Conservation (phyloP, 1,140 invertebrate genomes). For the Conus betulinus region DNA sequence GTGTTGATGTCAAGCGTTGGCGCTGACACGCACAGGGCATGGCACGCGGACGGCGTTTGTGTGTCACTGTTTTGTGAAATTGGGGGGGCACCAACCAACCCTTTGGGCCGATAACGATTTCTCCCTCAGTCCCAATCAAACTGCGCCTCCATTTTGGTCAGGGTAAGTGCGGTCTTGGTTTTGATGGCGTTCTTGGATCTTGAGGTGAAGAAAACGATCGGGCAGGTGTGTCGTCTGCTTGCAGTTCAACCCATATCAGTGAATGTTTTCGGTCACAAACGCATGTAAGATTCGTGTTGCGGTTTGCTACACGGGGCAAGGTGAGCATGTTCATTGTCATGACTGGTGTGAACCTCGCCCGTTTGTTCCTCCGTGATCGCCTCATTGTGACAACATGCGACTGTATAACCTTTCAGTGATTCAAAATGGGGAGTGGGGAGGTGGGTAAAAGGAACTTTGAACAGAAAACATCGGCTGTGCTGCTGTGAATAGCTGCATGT, state of each 20-base stretch:
- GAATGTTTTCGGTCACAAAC: neutral
- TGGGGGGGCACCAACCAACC: neutral
- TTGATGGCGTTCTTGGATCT: neutral
- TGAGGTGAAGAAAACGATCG: neutral
- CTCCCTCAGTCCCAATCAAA: neutral
- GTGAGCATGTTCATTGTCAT: neutral
- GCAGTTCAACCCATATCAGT: neutral
- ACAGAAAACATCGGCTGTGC: no score
- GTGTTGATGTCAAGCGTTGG: neutral
- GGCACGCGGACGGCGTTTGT: neutral
- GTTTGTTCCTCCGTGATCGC: no score
- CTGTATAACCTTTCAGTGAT: no score
- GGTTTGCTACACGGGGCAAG: neutral
- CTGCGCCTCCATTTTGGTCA: neutral
- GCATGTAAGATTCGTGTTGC: neutral
- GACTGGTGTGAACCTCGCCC: no score
- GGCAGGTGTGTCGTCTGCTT: neutral
- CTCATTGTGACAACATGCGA: no score
- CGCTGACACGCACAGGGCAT: neutral
- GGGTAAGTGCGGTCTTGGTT: neutral
- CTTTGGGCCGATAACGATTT: neutral
- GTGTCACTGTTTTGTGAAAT: neutral
- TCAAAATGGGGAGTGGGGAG: no score
- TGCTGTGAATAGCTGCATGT: no score
- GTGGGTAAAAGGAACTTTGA: no score